Conservation (phyloP, 2,113 vertebrate species). For the Vanacampus margaritifer region DNA sequence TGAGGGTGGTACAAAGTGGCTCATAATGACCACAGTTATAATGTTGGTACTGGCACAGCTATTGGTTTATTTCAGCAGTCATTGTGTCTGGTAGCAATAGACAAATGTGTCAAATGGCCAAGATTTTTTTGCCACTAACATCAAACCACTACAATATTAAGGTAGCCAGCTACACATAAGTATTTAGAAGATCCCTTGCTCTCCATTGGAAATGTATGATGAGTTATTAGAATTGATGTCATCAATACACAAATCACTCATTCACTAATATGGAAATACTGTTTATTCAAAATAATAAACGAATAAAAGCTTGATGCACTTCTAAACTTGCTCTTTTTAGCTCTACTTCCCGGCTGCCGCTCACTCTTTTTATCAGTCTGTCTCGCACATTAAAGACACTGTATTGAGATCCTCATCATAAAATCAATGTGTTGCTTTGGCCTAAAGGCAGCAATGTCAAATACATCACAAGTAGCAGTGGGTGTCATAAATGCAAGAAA, state of each 20-base stretch:
- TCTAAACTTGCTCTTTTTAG: not conserved
- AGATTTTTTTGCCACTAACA: not conserved
- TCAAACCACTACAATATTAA: not conserved
- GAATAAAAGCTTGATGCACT: not conserved
- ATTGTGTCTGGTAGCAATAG: not conserved
- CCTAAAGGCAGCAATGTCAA: constrained; percentile 6
- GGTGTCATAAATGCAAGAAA: not conserved
- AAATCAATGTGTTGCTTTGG: not conserved
- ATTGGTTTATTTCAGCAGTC: not conserved
- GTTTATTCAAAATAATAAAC: not conserved
- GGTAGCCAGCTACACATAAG: not conserved
- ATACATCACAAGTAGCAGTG: constrained; percentile 4
- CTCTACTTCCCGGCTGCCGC: not conserved
- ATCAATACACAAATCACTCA: too few relatives aligned
- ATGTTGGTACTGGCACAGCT: not conserved
- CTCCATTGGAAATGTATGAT: too few relatives aligned
- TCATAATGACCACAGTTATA: not conserved
- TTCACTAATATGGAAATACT: not conserved
- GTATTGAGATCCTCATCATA: not conserved
- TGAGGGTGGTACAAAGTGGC: not conserved
- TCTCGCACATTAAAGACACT: not conserved
- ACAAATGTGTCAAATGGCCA: not conserved
- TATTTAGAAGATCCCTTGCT: not conserved
- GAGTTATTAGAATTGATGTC: too few relatives aligned
- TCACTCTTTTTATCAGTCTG: not conserved